Percentiles rank a stretch among this genome's conserved stretches.
phyloP scores from a whole-genome alignment of 2,888 invertebrate species.

The Acanthosepion pharaonis region DNA sequence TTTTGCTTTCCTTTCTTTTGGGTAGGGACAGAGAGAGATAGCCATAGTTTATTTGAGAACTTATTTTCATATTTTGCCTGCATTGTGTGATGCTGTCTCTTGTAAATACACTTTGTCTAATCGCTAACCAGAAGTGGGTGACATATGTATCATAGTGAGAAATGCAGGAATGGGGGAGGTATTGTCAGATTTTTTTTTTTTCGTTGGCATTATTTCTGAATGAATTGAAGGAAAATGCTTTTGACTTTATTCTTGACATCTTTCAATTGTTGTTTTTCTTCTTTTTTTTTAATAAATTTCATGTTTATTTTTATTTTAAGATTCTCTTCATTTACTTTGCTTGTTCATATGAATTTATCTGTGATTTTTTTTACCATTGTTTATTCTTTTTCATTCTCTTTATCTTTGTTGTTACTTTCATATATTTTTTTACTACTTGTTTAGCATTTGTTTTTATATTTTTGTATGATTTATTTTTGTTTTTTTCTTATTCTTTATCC shows the following conservation, averaged over 20 bases:
- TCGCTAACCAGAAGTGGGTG: not conserved
- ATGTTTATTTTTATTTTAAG: not conserved
- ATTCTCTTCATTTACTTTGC: not conserved
- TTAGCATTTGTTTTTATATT: not conserved
- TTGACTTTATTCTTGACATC: not conserved
- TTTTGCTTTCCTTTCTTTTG: not conserved
- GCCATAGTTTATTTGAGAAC: not conserved
- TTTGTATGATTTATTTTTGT: not conserved
- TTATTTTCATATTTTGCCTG: not conserved
- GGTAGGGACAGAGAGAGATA: not conserved
- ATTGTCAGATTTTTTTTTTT: not conserved
- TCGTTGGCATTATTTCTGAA: not conserved
- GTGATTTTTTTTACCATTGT: not conserved
- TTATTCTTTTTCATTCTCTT: not conserved
- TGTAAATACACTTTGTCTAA: conserved; percentile 4
- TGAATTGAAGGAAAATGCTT: conserved; percentile 33
- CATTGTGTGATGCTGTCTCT: conserved; percentile 20
- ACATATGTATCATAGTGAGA: not conserved
- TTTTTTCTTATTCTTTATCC: not conserved
- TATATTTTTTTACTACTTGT: not conserved
- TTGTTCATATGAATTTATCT: not conserved
- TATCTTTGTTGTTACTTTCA: not conserved
- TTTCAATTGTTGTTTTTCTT: not conserved
- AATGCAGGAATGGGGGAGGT: not conserved
- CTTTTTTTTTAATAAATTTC: not conserved